Evolutionary conservation across 2,797 vertebrate species (phyloP).

Genomic region (Tadarida brasiliensis): DNA sequence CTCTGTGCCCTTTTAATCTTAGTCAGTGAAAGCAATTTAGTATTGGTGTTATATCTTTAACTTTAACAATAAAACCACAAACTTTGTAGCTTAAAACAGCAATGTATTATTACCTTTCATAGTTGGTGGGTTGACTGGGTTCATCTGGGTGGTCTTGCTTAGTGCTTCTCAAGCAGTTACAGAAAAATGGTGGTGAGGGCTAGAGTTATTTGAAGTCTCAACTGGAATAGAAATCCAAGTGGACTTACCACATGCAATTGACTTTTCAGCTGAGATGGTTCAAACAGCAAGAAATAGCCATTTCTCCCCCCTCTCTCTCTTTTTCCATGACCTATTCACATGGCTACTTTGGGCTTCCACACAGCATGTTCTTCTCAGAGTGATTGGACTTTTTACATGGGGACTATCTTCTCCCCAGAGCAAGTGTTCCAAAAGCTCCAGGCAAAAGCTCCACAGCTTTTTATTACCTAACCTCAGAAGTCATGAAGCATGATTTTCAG

Average conservation of each 20-base stretch:
- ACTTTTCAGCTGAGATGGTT: conserved; percentile 7
- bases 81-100: background rate
- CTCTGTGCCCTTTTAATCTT: background rate
- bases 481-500: background rate
- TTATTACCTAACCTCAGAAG: background rate
- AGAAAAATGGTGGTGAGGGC: background rate
- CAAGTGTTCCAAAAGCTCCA: background rate
- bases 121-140: background rate
- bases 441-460: background rate
- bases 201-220: background rate
- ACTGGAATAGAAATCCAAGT: background rate
- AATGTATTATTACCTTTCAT: background rate
- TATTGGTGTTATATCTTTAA: background rate
- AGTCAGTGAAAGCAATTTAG: background rate
- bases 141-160: background rate
- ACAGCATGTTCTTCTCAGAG: background rate
- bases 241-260: background rate
- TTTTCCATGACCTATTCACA: background rate
- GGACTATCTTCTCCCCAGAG: background rate
- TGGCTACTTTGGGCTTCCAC: background rate
- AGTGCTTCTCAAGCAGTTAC: background rate
- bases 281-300: background rate
- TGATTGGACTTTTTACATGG: background rate
- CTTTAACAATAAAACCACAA: background rate
- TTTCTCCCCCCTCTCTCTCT: background rate